These are phyloP conservation scores for Hozukius guyotensis DNA, from an alignment of 2,797 vertebrate species.

Conservation along the genomic window DNA sequence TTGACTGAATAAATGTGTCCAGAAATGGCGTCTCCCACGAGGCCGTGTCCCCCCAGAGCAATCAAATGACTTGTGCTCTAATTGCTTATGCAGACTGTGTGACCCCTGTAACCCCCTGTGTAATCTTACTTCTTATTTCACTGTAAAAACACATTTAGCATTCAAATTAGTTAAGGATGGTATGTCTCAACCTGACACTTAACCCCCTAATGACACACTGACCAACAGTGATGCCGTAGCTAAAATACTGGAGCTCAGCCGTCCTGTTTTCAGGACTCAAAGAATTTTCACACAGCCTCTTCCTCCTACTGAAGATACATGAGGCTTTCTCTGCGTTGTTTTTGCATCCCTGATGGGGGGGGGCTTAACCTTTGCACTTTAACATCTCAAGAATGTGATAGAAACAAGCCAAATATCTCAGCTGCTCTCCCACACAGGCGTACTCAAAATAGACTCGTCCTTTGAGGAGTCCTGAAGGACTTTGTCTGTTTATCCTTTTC, in stretches of 20 bases:
- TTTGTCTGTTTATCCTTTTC: slow-evolving; percentile 48
- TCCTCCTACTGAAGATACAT: slow-evolving; percentile 6
- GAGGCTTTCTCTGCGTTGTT: slow-evolving; percentile 22
- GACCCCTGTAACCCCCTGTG: neutral
- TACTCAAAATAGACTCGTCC: slow-evolving; percentile 78
- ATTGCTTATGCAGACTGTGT: slow-evolving; percentile 71
- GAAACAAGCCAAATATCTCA: slow-evolving; percentile 76
- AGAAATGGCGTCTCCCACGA: slow-evolving; percentile 54
- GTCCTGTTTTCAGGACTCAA: slow-evolving; percentile 31
- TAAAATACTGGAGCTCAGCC: neutral
- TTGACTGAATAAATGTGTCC: slow-evolving; percentile 45
- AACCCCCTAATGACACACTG: neutral
- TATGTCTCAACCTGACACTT: neutral
- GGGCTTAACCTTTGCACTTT: slow-evolving; percentile 79
- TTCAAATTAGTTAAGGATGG: neutral
- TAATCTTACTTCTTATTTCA: neutral
- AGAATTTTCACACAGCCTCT: slow-evolving; percentile 20
- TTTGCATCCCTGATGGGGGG: slow-evolving; percentile 38
- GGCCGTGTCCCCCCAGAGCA: slow-evolving; percentile 38
- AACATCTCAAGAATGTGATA: slow-evolving; percentile 81
- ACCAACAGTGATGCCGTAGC: neutral
- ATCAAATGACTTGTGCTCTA: slow-evolving; percentile 50
- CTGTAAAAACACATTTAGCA: slow-evolving; percentile 13
- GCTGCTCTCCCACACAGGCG: slow-evolving; percentile 83
- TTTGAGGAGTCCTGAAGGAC: slow-evolving; percentile 55